phyloP scores from a whole-genome alignment of 2,113 vertebrate genomes.

The Microcebus tavaratra region DNA sequence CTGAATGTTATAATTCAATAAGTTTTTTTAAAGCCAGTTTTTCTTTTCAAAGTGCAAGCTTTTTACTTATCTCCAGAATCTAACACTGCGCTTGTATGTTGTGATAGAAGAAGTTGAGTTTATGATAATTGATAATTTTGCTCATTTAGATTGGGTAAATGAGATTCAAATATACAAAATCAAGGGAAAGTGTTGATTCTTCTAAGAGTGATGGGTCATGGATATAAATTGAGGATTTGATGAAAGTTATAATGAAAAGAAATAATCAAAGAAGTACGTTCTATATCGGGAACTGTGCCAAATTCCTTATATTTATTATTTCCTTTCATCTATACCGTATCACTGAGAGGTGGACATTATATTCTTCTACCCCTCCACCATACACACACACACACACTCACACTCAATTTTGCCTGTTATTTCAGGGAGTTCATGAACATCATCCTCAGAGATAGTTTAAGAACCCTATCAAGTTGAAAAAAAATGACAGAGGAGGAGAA shows the following conservation, averaged over 20 bases:
- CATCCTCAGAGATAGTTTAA: background rate
- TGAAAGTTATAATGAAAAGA: conserved; percentile 1
- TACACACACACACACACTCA: background rate
- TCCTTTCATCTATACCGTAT: background rate
- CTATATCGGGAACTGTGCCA: background rate
- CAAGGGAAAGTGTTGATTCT: background rate
- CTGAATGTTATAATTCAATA: background rate
- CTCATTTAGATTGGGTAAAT: background rate
- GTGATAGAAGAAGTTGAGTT: background rate
- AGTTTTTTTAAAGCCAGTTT: background rate
- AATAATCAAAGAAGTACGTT: background rate
- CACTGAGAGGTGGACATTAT: background rate
- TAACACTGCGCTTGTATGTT: background rate
- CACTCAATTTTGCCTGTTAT: background rate
- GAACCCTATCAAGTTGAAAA: background rate
- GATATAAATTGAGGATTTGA: background rate
- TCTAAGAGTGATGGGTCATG: background rate
- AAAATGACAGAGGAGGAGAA: background rate
- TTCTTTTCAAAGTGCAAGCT: background rate
- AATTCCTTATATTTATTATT: background rate
- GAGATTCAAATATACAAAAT: background rate
- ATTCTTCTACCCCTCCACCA: background rate
- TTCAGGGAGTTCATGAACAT: background rate
- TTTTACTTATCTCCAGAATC: background rate
- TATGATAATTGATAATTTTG: background rate